Percentiles rank a stretch among this genome's conserved stretches.
Conservation (phyloP, 2,888 invertebrate species). For the Cotesia congregata region DNA sequence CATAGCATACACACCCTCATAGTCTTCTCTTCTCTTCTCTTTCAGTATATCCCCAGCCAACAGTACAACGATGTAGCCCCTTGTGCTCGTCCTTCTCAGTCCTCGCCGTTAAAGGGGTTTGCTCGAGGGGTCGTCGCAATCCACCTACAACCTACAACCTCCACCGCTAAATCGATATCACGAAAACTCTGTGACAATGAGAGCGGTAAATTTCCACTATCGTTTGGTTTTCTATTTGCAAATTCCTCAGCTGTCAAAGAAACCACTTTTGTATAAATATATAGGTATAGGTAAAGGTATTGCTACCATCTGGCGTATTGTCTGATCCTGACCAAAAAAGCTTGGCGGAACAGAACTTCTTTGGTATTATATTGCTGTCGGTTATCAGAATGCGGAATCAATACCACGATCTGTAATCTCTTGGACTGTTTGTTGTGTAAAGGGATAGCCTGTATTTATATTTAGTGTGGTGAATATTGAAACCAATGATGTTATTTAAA, state of each 20-base stretch:
- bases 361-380: slow-evolving; percentile 19
- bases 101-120: slow-evolving; percentile 42
- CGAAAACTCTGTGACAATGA: slow-evolving; percentile 47
- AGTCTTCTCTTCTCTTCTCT: slow-evolving; percentile 44
- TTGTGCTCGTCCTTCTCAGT: slow-evolving; percentile 38
- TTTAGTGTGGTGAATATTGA: slow-evolving; percentile 46
- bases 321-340: background rate
- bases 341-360: background rate
- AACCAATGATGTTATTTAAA: slow-evolving; percentile 64
- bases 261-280: background rate
- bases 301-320: background rate
- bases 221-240: slow-evolving; percentile 21
- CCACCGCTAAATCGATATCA: slow-evolving; percentile 47
- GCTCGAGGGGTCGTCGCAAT: slow-evolving; percentile 40
- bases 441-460: background rate
- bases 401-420: slow-evolving; percentile 48
- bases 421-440: background rate
- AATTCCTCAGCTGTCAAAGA: slow-evolving; percentile 19
- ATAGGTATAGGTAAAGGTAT: background rate
- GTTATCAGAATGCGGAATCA: slow-evolving; percentile 62
- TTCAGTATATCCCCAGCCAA: slow-evolving; percentile 28
- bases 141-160: slow-evolving; percentile 39
- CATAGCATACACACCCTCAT: slow-evolving; percentile 31
- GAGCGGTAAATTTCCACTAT: slow-evolving; percentile 37
- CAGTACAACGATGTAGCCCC: slow-evolving; percentile 12